Conservation (phyloP, 2,113 vertebrate genomes). For the western clawed frog (Xenopus tropicalis) region UCB_Xtro_10.0 CM004444.2:98651001-98651500, state of each 20-base stretch:
- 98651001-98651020: too few relatives aligned
- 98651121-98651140: too few relatives aligned
- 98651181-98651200: neutral
- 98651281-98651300: slow-evolving; percentile 23
- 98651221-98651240: slow-evolving; percentile 25
- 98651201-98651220: slow-evolving; percentile 5
- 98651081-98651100: too few relatives aligned
- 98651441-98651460: slow-evolving; percentile 6
- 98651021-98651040: too few relatives aligned
- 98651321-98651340: slow-evolving; percentile 31
- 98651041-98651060: neutral
- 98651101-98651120: too few relatives aligned
- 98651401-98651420: slow-evolving; percentile 21
- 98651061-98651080: neutral
- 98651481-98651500: slow-evolving; percentile 37
- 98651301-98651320: slow-evolving; percentile 29
- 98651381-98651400: slow-evolving; percentile 23
- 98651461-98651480: slow-evolving; percentile 32
- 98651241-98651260: slow-evolving; percentile 22
- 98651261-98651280: slow-evolving; percentile 11
- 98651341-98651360: slow-evolving; percentile 16
- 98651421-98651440: slow-evolving; percentile 19
- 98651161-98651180: neutral
- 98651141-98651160: too few relatives aligned
- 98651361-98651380: slow-evolving; percentile 25